A percentile compares a stretch with the other conserved stretches of the same genome.
phyloP scores from a whole-genome alignment of 2,113 vertebrate species.

The Peromyscus polionotus region DNA sequence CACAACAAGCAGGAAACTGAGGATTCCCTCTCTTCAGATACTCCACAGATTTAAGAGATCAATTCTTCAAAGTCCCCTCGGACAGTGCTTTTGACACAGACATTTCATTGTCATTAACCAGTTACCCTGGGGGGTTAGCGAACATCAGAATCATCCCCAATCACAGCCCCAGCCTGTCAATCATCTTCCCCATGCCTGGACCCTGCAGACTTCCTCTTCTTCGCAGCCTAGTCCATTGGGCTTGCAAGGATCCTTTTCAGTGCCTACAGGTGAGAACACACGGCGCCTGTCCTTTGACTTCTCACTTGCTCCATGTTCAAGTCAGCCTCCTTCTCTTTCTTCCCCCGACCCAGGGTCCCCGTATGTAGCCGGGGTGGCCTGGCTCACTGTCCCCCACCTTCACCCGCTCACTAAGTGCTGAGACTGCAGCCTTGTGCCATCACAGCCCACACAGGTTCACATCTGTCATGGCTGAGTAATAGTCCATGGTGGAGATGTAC shows the following conservation, averaged over 20 bases:
- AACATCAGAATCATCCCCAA: not conserved
- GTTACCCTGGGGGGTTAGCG: not conserved
- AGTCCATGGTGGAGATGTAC: not conserved
- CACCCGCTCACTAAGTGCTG: not conserved
- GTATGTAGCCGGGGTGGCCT: too few relatives aligned
- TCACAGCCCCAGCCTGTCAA: not conserved
- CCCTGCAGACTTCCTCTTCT: not conserved
- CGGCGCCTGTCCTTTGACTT: not conserved
- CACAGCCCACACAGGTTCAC: not conserved
- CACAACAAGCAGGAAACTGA: conserved; percentile 44
- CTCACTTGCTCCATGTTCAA: not conserved
- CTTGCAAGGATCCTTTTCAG: not conserved
- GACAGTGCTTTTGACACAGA: not conserved
- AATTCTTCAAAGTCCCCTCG: not conserved
- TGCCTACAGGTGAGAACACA: not conserved
- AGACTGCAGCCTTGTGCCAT: not conserved
- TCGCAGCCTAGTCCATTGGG: too few relatives aligned
- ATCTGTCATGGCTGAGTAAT: not conserved
- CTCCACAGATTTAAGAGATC: not conserved
- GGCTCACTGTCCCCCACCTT: not conserved
- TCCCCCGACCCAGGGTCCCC: not conserved
- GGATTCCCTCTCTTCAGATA: not conserved
- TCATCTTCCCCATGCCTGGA: not conserved
- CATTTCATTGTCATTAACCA: not conserved
- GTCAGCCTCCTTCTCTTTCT: not conserved